These are phyloP conservation scores for Apamea anceps DNA, from an alignment of 2,888 invertebrate genomes.

Conservation along the genomic window DNA sequence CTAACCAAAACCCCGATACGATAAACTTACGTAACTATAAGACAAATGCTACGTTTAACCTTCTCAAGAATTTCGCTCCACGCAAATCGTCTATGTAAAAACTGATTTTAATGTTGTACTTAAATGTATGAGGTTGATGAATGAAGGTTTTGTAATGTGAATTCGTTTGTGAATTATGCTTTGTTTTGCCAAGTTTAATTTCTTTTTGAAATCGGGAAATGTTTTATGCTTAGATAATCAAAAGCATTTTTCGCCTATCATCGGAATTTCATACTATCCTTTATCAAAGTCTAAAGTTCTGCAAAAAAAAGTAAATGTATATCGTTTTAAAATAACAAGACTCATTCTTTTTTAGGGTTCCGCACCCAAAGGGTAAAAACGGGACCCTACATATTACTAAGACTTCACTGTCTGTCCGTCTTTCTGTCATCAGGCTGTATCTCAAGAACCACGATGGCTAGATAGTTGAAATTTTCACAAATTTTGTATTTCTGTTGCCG, in stretches of 20 bases:
- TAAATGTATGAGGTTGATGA: constrained; percentile 34
- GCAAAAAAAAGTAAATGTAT: background rate
- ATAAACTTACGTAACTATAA: constrained; percentile 36
- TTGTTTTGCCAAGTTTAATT: constrained; percentile 26
- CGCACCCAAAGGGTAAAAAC: no score
- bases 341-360: no score
- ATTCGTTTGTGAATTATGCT: constrained; percentile 2
- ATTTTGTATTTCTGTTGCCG: no score
- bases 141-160: constrained; percentile 26
- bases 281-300: background rate
- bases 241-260: constrained; percentile 11
- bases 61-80: constrained; percentile 56
- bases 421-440: no score
- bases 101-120: constrained; percentile 51
- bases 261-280: background rate
- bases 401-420: no score
- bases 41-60: constrained; percentile 26
- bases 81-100: constrained; percentile 59
- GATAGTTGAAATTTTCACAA: no score
- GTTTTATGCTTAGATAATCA: background rate
- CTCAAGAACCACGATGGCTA: no score
- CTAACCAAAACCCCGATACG: constrained; percentile 37
- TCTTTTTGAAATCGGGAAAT: background rate
- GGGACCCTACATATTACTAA: no score
- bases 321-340: background rate